Conservation (phyloP, 2,888 invertebrate species). For the Agriopis leucophaearia region DNA sequence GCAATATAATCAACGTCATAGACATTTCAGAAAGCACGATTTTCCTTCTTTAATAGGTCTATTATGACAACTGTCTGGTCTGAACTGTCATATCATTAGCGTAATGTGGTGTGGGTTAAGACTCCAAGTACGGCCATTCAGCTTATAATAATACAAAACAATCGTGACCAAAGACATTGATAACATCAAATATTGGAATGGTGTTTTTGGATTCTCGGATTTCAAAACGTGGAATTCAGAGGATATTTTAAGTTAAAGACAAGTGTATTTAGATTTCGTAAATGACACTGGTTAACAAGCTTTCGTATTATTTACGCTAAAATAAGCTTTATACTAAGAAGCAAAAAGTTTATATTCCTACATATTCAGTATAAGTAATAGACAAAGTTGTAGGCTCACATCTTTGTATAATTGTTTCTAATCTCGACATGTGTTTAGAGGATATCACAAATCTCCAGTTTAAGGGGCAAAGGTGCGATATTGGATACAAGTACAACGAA, state of each 20-base stretch:
- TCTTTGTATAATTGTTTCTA: constrained; percentile 36
- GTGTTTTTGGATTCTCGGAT: constrained; percentile 28
- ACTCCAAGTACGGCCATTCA: constrained; percentile 51
- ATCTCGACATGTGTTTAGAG: constrained; percentile 36
- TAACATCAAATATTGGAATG: constrained; percentile 44
- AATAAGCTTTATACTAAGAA: neutral
- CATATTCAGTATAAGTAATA: neutral
- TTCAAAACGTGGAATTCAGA: constrained; percentile 30
- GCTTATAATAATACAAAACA: constrained; percentile 56
- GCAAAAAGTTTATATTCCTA: constrained; percentile 12
- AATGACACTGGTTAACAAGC: constrained; percentile 17
- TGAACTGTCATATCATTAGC: constrained; percentile 47
- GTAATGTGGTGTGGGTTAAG: constrained; percentile 42
- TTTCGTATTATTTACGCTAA: constrained; percentile 1
- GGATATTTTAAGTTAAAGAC: constrained; percentile 26
- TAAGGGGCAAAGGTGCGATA: constrained; percentile 21
- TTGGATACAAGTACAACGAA: constrained; percentile 25
- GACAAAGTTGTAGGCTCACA: constrained; percentile 3
- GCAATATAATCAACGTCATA: constrained; percentile 8
- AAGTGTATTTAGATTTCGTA: constrained; percentile 27
- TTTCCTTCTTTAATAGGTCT: constrained; percentile 32
- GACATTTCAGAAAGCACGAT: constrained; percentile 41
- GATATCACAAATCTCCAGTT: constrained; percentile 32
- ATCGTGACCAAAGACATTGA: constrained; percentile 56
- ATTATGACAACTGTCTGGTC: constrained; percentile 40